A percentile compares a stretch with the other conserved stretches of the same genome.
Conservation (phyloP, 2,797 vertebrate genomes). For the Acrossocheilus wenchowensis region DNA sequence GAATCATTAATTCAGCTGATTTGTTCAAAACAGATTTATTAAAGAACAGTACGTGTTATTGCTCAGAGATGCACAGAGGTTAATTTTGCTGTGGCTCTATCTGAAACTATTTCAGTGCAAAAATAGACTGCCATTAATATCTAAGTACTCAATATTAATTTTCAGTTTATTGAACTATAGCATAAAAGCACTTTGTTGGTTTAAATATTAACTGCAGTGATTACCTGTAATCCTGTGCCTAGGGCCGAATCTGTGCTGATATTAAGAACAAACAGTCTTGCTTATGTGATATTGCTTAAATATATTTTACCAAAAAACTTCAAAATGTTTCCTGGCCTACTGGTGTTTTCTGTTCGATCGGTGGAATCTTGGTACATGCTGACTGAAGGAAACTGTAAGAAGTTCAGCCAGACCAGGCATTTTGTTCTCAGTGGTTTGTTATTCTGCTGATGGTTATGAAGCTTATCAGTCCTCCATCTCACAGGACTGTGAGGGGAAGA, state of each 20-base stretch:
- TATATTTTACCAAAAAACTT: not conserved
- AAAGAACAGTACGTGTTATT: not conserved
- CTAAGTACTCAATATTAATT: not conserved
- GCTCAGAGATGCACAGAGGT: not conserved
- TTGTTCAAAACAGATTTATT: not conserved
- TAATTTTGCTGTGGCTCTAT: not conserved
- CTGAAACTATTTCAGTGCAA: not conserved
- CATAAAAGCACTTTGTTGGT: not conserved
- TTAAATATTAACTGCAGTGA: not conserved
- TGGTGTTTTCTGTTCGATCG: not conserved
- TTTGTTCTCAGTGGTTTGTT: slow-evolving; percentile 31
- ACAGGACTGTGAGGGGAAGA: slow-evolving; percentile 8
- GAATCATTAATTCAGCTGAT: not conserved
- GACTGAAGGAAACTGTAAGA: slow-evolving; percentile 10
- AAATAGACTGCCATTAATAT: not conserved
- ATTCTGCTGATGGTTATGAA: slow-evolving; percentile 38
- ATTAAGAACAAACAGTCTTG: not conserved
- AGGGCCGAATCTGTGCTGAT: not conserved
- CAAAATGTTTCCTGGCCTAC: not conserved
- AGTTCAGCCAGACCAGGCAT: not conserved
- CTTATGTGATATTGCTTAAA: not conserved
- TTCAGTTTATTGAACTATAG: slow-evolving; percentile 3
- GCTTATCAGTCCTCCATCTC: slow-evolving; percentile 43
- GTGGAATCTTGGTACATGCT: not conserved
- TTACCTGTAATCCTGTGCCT: not conserved